These are phyloP conservation scores for Meghimatium bilineatum DNA, from an alignment of 2,888 invertebrate species.

Conservation along the genomic window DNA sequence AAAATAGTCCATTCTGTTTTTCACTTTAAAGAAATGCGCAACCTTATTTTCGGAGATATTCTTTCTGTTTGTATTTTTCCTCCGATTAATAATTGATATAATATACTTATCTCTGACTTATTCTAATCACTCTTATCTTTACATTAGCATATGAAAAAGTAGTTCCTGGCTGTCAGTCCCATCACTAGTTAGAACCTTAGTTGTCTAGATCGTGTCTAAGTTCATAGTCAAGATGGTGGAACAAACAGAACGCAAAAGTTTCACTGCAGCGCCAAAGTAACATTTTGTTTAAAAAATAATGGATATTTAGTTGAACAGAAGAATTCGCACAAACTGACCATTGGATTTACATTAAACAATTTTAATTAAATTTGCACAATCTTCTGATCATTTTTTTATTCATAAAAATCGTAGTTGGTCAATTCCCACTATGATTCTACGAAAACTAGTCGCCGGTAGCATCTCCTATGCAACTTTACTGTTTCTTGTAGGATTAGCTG, in stretches of 20 bases:
- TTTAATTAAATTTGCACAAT: background rate
- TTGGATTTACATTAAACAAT: background rate
- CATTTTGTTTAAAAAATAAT: background rate
- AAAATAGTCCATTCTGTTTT: slow-evolving; percentile 8
- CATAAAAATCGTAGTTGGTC: background rate
- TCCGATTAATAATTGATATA: background rate
- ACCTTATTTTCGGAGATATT: background rate
- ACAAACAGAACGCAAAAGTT: background rate
- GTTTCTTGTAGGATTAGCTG: background rate
- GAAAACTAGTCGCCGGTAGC: background rate
- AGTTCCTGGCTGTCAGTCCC: slow-evolving; percentile 15
- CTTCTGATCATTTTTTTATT: background rate
- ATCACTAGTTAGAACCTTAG: slow-evolving; percentile 13
- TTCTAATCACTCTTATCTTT: background rate
- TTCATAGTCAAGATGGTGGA: slow-evolving; percentile 39
- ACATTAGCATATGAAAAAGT: slow-evolving; percentile 9
- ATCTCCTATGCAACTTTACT: background rate
- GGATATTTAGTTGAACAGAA: background rate
- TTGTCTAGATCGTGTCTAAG: background rate
- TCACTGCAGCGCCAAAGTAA: background rate
- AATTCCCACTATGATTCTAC: background rate
- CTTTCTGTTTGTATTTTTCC: background rate
- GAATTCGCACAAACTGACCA: background rate
- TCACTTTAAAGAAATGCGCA: background rate
- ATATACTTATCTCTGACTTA: background rate